Base-by-base conservation (phyloP, 2,113 vertebrate species). In the Microcebus griseorufus region DNA sequence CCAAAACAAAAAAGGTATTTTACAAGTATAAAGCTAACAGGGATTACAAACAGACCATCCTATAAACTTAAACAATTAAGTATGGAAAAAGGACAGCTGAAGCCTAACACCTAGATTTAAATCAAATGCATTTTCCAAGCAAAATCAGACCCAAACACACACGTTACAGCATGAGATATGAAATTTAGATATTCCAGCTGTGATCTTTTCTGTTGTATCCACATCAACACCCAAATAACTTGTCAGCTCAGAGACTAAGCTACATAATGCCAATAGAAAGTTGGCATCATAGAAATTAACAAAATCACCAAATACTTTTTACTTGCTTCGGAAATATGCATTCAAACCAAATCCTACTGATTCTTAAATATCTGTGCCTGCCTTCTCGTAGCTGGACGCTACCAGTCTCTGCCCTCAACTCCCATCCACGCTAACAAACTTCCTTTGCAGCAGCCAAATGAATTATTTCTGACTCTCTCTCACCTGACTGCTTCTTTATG, bases 121-220 rank as follows among this genome's bases (percentile, higher is more conserved):
- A 83, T 95, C 34, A 90, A 81, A 87, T 75, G 83, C 42, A 73
- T 79, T 80, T 96, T 92, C 60, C 42, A 90, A 93, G 88, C 18
- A 95, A 92, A 93, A 75, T 17, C 65, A 84, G 80, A 72, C 23
- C 17, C 34, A 73, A 73, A 87, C 25, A 78, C 18, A 87, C 42
- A 82, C 2, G 18, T 25, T 67, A 70, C 25, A 79, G 29, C 23
- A 89, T 69, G n/a, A 73, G 32, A 51, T 51, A 1, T 48, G 69
- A 89, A 91, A 84, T 89, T 39, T 29, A 70, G n/a, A 51, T 79
- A 95, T 34, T 87, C 39, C 18, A 32, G 39, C 42, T 53, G 64
- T 20, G 23, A 11, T 14, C 39, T 69, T 58, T 93, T 75, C 64
- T 73, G 58, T 22, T 84, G 5, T 12, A 89, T 48, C 32, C n/a